Base-by-base conservation (phyloP, 2,797 vertebrate species). In the Siniperca undulata region DNA sequence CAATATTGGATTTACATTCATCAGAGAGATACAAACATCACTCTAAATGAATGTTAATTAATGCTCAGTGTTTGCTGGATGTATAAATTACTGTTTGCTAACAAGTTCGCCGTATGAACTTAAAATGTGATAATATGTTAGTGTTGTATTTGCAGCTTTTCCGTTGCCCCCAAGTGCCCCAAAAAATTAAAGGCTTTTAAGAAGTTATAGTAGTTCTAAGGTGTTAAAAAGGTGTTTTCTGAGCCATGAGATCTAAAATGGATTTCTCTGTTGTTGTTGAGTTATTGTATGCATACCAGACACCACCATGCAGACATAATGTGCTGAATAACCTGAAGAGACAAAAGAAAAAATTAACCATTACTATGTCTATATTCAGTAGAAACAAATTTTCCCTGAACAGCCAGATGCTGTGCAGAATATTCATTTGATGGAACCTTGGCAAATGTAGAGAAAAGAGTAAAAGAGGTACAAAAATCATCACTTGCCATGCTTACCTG, bases 401-500 rank as follows among this genome's bases (percentile, higher is more conserved):
- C n/a, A 56, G 27, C 12, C 36, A 24, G 19, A 42, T 42, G n/a
- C 34, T 70, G 36, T 44, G 52, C 16, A 60, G 44, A 55, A 38
- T 48, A 71, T 60, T 24, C 4, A 24, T 71, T 59, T 44, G 36
- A 78, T 56, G 19, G 44, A 56, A 66, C 65, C 55, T 50, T 69
- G 70, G 50, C 61, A 78, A 82, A 82, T 64, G 13, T 24, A 59
- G 22, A 77, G 27, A 62, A 77, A 56, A 38, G 27, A 66, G 40
- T 13, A 30, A 40, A 78, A 30, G 9, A 22, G 34, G 52, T 40
- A n/a, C 8, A 46, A 62, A 80, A 72, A 72, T 42, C 27, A 75
- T 88, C 74, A 89, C 87, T 88, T 86, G 66, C 81, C 50, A 87
- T 85, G 86, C 70, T 78, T 86, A 85, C 77, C 79, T 84, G 80